A percentile compares a stretch with the other conserved stretches of the same genome.
These are phyloP conservation scores for Cyaniris semiargus DNA, from an alignment of 2,888 invertebrate species.

Conservation along the genomic window DNA sequence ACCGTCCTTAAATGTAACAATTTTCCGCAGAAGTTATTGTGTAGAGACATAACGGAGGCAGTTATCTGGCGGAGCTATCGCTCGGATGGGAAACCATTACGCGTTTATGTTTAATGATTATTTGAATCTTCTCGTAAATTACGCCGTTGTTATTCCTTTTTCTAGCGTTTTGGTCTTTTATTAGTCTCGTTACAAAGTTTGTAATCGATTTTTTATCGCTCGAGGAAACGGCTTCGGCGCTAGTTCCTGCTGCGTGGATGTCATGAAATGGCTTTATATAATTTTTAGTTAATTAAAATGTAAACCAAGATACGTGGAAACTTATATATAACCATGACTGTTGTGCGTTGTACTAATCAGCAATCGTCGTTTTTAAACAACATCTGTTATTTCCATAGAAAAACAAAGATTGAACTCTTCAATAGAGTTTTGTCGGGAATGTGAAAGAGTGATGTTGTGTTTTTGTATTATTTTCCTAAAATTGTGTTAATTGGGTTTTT, in stretches of 20 bases:
- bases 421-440: too few species aligned
- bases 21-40: slow-evolving; percentile 69
- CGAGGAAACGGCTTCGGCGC: background rate
- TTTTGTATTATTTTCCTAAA: too few species aligned
- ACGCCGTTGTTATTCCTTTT: slow-evolving; percentile 62
- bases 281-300: background rate
- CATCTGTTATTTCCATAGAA: too few species aligned
- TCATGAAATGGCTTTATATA: background rate
- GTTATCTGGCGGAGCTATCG: slow-evolving; percentile 73
- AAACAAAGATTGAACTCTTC: too few species aligned
- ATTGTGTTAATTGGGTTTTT: too few species aligned
- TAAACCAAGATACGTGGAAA: background rate
- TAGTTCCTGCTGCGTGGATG: background rate
- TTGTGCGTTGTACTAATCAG: background rate
- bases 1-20: slow-evolving; percentile 68
- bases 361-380: background rate
- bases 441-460: too few species aligned
- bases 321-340: too few species aligned
- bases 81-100: slow-evolving; percentile 74
- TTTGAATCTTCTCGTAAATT: slow-evolving; percentile 73
- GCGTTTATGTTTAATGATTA: slow-evolving; percentile 77
- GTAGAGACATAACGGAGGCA: slow-evolving; percentile 70
- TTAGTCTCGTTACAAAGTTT: slow-evolving; percentile 53
- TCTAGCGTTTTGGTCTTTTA: slow-evolving; percentile 55
- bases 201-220: slow-evolving; percentile 53